Conservation (phyloP, 2,888 invertebrate genomes). For the Molorchus minor region DNA sequence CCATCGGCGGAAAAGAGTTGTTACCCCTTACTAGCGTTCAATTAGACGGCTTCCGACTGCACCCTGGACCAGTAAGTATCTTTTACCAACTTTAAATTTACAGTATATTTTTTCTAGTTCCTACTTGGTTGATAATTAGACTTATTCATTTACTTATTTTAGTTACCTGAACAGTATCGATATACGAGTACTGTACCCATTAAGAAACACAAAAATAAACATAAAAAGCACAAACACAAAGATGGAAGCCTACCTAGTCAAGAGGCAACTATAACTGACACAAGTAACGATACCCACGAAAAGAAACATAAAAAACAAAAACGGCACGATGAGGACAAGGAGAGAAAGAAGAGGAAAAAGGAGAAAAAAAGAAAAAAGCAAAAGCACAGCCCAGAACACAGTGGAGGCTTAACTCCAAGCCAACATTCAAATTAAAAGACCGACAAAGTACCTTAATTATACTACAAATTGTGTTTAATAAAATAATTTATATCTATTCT, state of each 20-base stretch:
- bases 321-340: slow-evolving; percentile 92
- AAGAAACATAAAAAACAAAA: slow-evolving; percentile 97
- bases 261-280: slow-evolving; percentile 75
- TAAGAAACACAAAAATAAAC: slow-evolving; percentile 94
- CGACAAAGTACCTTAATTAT: slow-evolving; percentile 37
- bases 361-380: slow-evolving; percentile 96
- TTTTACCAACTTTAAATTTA: too few species aligned
- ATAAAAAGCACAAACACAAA: slow-evolving; percentile 94
- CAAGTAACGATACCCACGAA: slow-evolving; percentile 83
- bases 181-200: slow-evolving; percentile 91
- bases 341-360: slow-evolving; percentile 92
- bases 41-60: slow-evolving; percentile 91
- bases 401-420: slow-evolving; percentile 72
- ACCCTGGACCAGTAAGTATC: slow-evolving; percentile 83
- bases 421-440: slow-evolving; percentile 62
- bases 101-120: not conserved
- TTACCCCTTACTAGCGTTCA: slow-evolving; percentile 86
- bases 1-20: slow-evolving; percentile 91
- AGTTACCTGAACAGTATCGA: slow-evolving; percentile 94
- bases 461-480: slow-evolving; percentile 18
- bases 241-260: slow-evolving; percentile 82
- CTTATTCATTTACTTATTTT: slow-evolving; percentile 46
- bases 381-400: slow-evolving; percentile 89
- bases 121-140: not conserved
- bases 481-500: slow-evolving; percentile 32